Conservation (phyloP, 2,113 vertebrate genomes). For the Chitala chitala region DNA sequence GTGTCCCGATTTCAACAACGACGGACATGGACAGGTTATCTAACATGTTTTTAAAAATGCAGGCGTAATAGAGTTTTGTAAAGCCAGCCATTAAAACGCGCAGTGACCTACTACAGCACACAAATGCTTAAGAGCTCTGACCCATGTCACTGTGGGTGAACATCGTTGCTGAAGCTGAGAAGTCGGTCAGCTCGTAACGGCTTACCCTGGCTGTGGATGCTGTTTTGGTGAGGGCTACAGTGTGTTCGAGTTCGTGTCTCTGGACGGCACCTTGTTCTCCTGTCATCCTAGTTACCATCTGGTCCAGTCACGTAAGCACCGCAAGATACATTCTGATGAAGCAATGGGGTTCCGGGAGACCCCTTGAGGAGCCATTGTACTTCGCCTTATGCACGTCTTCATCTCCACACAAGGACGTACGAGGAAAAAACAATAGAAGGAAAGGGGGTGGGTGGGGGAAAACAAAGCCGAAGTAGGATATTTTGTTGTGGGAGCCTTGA, state of each 20-base stretch:
- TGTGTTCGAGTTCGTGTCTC: neutral
- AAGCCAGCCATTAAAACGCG: too few relatives aligned
- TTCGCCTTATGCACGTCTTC: neutral
- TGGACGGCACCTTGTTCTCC: neutral
- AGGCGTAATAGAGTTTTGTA: too few relatives aligned
- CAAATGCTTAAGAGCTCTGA: too few relatives aligned
- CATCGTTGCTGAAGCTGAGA: too few relatives aligned
- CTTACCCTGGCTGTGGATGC: neutral
- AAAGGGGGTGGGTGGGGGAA: neutral
- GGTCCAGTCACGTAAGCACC: neutral
- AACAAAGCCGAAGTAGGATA: constrained; percentile 2
- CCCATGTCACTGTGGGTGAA: too few relatives aligned
- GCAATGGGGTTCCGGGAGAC: neutral
- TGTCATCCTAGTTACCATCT: constrained; percentile 13
- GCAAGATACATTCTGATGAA: neutral
- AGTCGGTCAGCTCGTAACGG: neutral
- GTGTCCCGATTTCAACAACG: too few relatives aligned
- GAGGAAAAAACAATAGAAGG: neutral
- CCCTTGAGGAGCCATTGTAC: too few relatives aligned
- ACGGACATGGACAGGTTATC: too few relatives aligned
- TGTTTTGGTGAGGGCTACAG: neutral
- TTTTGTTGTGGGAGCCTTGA: neutral
- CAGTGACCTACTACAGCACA: too few relatives aligned
- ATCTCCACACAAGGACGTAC: neutral
- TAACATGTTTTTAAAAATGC: too few relatives aligned